These are phyloP conservation scores for Patagioenas fasciata DNA, from an alignment of 2,113 vertebrate species.

Conservation along the genomic window DNA sequence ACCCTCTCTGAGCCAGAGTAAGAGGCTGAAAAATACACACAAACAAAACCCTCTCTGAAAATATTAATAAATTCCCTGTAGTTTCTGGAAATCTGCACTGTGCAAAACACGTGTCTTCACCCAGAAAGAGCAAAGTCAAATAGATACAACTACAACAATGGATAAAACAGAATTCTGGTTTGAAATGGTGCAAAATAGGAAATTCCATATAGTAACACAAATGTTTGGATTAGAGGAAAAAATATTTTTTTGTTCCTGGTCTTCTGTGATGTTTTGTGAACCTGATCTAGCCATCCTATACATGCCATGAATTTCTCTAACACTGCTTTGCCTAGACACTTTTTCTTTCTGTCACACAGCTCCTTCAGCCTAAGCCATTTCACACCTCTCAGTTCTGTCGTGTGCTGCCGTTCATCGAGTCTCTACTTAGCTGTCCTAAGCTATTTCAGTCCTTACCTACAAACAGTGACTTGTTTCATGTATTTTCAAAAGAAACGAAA, in stretches of 20 bases:
- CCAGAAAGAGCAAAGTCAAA: not conserved
- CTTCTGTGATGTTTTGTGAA: not conserved
- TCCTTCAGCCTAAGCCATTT: not conserved
- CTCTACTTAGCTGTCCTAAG: not conserved
- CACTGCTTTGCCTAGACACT: not conserved
- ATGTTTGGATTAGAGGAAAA: not conserved
- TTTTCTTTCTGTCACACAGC: not conserved
- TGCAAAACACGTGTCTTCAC: not conserved
- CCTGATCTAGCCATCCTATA: not conserved
- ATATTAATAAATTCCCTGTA: not conserved
- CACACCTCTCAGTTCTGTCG: not conserved
- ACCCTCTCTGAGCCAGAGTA: slow-evolving; percentile 53
- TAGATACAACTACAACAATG: not conserved
- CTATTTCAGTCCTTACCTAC: not conserved
- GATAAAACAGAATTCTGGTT: not conserved
- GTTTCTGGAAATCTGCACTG: not conserved
- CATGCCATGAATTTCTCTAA: not conserved
- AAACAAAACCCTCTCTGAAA: not conserved
- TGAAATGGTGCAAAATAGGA: not conserved
- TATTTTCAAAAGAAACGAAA: not conserved
- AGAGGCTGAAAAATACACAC: not conserved
- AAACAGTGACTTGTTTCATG: not conserved
- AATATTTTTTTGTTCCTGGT: not conserved
- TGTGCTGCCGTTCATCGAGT: not conserved
- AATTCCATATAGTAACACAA: not conserved